Base-by-base conservation (phyloP, 2,888 invertebrate species). In the Drosophila acutilabella region DNA sequence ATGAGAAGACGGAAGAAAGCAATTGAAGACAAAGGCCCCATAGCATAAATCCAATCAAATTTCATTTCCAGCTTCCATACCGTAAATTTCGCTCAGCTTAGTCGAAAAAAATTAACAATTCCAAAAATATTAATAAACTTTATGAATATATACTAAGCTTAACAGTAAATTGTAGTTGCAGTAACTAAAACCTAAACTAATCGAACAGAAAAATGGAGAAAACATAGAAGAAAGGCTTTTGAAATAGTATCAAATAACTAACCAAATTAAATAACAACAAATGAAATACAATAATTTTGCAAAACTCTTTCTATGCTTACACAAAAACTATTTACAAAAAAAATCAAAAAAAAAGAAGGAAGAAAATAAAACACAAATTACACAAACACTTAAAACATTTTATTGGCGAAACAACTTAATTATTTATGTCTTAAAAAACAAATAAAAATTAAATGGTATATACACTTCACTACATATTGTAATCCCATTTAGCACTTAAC, bases 331-430 rank as follows among this genome's bases (percentile, higher is more conserved):
- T 78, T 71, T 74, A 73, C 74, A 84, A 81, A 71, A 52, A 74
- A 81, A 73, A 51, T 18, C 41, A 64, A 59, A 56, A 54, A 40
- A 51, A 18, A 30, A 62, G 13, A 36, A n/a, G n/a, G 36, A 50
- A 36, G 48, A 2, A 30, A 30, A 30, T 8, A 45, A 16, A 44
- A 52, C 41, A 61, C 64, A 56, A 59, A 64, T 54, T 53, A 79
- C 59, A 72, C 71, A 71, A 58, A 75, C 77, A 68, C 68, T 60
- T 64, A 53, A 73, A 81, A 75, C 64, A 72, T 76, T 82, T 86
- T 89, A 88, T 90, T 86, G 89, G 88, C 90, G 82, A 74, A 74
- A 74, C 81, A 74, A 75, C 60, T 67, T 64, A 57, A 72, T 77
- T 57, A 80, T 72, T 74, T 74, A 71, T 73, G 75, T 75, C 71